Percentiles rank a stretch among this genome's conserved stretches.
Evolutionary conservation across 53 echinoderm and acorn worm genomes (phyloP).

Genomic region (Holothuria scabra): DNA sequence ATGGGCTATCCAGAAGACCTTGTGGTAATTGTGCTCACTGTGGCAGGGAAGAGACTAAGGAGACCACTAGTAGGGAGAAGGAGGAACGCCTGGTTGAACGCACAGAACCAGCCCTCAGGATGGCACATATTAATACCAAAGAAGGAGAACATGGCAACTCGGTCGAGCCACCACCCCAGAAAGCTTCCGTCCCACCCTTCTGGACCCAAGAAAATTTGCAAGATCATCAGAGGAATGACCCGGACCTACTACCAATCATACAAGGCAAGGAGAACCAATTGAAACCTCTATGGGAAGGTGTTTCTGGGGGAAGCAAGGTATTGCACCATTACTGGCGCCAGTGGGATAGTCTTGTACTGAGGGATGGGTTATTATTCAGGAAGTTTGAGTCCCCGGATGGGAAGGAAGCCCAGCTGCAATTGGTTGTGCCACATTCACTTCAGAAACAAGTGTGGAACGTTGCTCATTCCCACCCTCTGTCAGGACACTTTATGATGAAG

Average conservation of each 20-base stretch:
- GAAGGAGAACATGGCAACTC: too few relatives aligned
- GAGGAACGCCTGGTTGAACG: too few relatives aligned
- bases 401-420: not conserved
- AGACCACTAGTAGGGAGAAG: too few relatives aligned
- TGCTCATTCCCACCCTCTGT: conserved; percentile 17
- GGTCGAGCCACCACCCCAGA: not conserved
- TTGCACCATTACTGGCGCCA: conserved; percentile 15
- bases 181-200: not conserved
- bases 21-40: too few relatives aligned
- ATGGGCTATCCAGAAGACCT: too few relatives aligned
- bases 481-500: not conserved
- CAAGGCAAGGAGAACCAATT: not conserved
- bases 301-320: conserved; percentile 15
- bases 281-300: not conserved
- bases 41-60: too few relatives aligned
- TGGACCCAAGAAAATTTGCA: conserved; percentile 8
- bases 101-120: too few relatives aligned
- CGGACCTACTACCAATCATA: not conserved
- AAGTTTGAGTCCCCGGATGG: not conserved
- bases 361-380: not conserved
- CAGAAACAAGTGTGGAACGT: not conserved
- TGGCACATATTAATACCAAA: too few relatives aligned
- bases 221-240: conserved; percentile 13
- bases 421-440: conserved; percentile 7
- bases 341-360: conserved; percentile 15